Evolutionary conservation across 37 sponge, comb jelly and placozoan species (phyloP), one percentile per base, ranked within the genome.

Genomic region (Tethya wilhelma): DNA sequence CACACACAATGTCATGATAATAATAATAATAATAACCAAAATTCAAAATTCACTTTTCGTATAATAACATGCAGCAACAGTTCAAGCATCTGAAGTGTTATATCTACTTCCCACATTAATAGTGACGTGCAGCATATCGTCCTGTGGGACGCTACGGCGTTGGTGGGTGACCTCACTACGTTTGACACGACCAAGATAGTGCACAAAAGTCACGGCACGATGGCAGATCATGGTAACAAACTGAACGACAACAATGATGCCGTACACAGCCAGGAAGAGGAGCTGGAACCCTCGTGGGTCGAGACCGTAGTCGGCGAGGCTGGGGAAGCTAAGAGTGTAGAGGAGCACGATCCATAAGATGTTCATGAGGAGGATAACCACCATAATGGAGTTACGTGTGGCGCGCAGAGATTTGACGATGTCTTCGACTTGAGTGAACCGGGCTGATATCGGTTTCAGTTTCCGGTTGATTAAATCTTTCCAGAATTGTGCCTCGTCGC

Each of bases 301-400:
- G n/a, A 92, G 59, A 58, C 64, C 39, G 49, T 82, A 69, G 0
- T 32, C 28, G 0, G 34, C 69, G 0, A 87, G 76, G 17, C 45
- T 53, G 7, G 55, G 49, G 29, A 92, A 70, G 33, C 23, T 66
- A 0, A 92, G 42, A 2, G 83, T 75, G 64, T 31, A 64, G 19
- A 92, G 55, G 17, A 87, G 81, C 31, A 84, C 69, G 34, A 92
- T 79, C 93, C 93, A 92, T 62, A 87, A 80, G 25, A 92, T 22
- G 76, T 92, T 92, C 44, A 87, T 76, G 38, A 92, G 80, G 14
- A 87, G 56, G 44, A 92, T 42, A 0, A 84, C 59, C 6, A 69
- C 60, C 4, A 92, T 59, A 20, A 60, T 44, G 12, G 56, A 29
- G 80, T 87, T 92, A 17, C 93, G 84, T 1, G 87, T 84, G 29